phyloP scores from a whole-genome alignment of 2,113 vertebrate genomes.

The Cyprinus carpio region DNA sequence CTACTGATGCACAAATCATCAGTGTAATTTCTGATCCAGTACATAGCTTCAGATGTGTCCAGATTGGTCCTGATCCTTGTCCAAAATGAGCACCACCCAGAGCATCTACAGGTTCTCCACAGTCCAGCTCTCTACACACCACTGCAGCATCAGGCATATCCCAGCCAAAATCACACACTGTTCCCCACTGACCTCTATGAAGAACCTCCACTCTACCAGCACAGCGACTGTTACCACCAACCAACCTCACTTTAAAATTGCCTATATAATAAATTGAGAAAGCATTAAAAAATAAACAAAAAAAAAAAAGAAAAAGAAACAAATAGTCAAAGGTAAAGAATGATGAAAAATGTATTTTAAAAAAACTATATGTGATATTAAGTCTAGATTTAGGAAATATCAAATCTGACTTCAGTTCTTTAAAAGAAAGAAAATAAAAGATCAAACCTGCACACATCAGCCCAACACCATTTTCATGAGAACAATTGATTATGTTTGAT shows the following conservation, averaged over 20 bases:
- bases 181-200: conserved; percentile 33
- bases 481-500: too few relatives aligned
- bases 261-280: too few relatives aligned
- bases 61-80: neutral
- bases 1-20: neutral
- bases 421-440: too few relatives aligned
- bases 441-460: too few relatives aligned
- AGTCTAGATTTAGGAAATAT: too few relatives aligned
- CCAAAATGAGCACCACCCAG: neutral
- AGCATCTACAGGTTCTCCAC: conserved; percentile 4
- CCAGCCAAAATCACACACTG: conserved; percentile 25
- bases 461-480: too few relatives aligned
- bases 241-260: neutral
- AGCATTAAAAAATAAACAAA: too few relatives aligned
- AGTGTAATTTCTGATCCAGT: neutral
- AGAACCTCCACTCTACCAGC: conserved; percentile 41
- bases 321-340: too few relatives aligned
- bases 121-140: conserved; percentile 46
- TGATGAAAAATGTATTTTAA: too few relatives aligned
- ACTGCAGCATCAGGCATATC: conserved; percentile 37
- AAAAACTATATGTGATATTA: too few relatives aligned
- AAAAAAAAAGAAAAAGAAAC: too few relatives aligned
- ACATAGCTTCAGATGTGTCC: neutral
- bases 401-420: too few relatives aligned
- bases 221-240: conserved; percentile 33